Evolutionary conservation across 2,888 invertebrate species (phyloP), one percentile per base, ranked within the genome.

Genomic region (Zaprionus bogoriensis): DNA sequence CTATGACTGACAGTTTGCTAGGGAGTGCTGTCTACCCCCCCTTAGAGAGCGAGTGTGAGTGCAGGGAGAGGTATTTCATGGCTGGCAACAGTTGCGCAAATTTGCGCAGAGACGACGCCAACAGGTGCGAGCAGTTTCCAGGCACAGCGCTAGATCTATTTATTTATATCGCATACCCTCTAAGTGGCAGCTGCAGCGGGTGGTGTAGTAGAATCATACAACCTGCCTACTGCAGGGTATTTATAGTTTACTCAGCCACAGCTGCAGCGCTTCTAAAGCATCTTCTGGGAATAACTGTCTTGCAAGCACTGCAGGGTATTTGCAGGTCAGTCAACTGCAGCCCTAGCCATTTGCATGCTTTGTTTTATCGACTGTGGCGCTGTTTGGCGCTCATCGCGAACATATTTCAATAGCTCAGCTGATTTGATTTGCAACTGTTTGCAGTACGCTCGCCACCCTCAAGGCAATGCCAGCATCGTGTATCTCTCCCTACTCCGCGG

Each of bases 1-100:
- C 54, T 38, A 22, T 36, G 17, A 27, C 38, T 48, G 61, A 38
- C 52, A 44, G 20, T 38, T 41, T 42, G 12, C 19, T 25, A 22
- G 28, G 20, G 22, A 36, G 47, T 17, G 45, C 17, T 28, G 46
- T 20, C 38, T 17, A 6, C 9, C n/a, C n/a, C n/a, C n/a, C n/a
- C n/a, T n/a, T n/a, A n/a, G 17, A 4, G 9, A 19, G 27, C 20
- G 17, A 20, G 28, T 6, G 25, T 22, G 2, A 2, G 19, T 9
- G 36, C 2, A 22, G 27, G 6, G 4, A 22, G 23, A 30, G 47
- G 17, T 10, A 50, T 47, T 55, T 55, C 22, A 48, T 38, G 23
- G 64, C 52, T 52, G 45, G 54, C 67, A 75, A 58, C 84, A 77
- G 76, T 76, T 80, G 81, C 61, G 78, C 81, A 84, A 81, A 81